Conservation (phyloP, 2,888 invertebrate species). For the Ophion ellenae region DNA sequence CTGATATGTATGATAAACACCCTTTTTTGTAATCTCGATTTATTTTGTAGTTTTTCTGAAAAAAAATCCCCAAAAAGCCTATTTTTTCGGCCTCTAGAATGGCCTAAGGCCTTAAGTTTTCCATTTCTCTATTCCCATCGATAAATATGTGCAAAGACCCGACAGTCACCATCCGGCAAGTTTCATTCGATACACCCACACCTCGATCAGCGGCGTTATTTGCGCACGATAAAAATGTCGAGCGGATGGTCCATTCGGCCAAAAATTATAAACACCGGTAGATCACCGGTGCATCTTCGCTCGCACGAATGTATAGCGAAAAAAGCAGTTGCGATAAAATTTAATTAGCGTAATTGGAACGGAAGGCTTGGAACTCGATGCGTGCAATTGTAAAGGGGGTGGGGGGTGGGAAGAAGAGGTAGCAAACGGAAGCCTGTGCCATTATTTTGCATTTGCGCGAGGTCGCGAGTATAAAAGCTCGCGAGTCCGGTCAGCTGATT, state of each 20-base stretch:
- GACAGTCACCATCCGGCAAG: too few relatives aligned
- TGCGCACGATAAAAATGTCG: neutral
- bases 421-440: constrained; percentile 52
- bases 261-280: neutral
- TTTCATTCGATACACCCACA: too few relatives aligned
- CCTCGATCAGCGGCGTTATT: neutral
- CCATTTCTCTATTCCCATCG: too few relatives aligned
- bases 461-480: constrained; percentile 46
- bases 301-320: neutral
- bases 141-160: too few relatives aligned
- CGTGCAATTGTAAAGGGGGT: constrained; percentile 17
- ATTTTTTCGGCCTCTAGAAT: too few relatives aligned
- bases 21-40: too few relatives aligned
- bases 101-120: too few relatives aligned
- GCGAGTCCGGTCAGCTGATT: constrained; percentile 63
- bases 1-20: too few relatives aligned
- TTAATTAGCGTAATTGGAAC: constrained; percentile 57
- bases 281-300: neutral
- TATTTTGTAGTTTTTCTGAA: too few relatives aligned
- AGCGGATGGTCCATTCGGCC: neutral
- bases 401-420: constrained; percentile 3
- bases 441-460: constrained; percentile 57
- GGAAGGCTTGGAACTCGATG: constrained; percentile 38
- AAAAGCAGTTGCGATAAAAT: constrained; percentile 22
- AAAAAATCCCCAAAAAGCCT: too few relatives aligned